phyloP scores from a whole-genome alignment of 35 echinoderm and acorn worm species.

The Holothuria glaberrima region DNA sequence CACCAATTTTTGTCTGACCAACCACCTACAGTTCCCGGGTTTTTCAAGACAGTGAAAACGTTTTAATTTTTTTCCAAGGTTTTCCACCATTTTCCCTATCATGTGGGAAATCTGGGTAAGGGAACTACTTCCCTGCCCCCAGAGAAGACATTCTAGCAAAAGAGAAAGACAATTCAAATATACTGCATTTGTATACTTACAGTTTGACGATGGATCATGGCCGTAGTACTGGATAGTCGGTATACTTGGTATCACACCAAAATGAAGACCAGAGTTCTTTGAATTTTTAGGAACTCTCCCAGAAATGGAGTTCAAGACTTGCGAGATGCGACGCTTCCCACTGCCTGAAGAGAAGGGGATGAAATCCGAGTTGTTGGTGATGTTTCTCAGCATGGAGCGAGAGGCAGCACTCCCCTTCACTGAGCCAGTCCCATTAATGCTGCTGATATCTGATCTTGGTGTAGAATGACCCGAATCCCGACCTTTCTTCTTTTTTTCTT shows the following conservation, averaged over 20 bases:
- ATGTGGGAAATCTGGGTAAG: too few species aligned
- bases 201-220: slow-evolving; percentile 76
- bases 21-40: too few species aligned
- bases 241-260: slow-evolving; percentile 55
- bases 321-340: slow-evolving; percentile 78
- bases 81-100: too few species aligned
- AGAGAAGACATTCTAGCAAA: too few species aligned
- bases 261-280: slow-evolving; percentile 49
- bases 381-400: slow-evolving; percentile 77
- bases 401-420: slow-evolving; percentile 28
- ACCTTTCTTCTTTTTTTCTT: slow-evolving; percentile 75
- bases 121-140: too few species aligned
- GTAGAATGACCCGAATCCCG: slow-evolving; percentile 28
- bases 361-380: slow-evolving; percentile 85
- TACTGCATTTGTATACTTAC: slow-evolving; percentile 57
- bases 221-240: slow-evolving; percentile 84
- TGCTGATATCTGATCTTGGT: slow-evolving; percentile 20
- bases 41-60: too few species aligned
- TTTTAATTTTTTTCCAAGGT: too few species aligned
- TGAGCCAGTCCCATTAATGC: background rate
- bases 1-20: too few species aligned
- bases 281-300: slow-evolving; percentile 62
- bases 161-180: too few species aligned
- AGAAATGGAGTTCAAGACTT: slow-evolving; percentile 81
- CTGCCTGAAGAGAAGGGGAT: slow-evolving; percentile 15